These are phyloP conservation scores for Drosophila nikananu DNA, from an alignment of 1,140 invertebrate species.

Conservation along the genomic window DNA sequence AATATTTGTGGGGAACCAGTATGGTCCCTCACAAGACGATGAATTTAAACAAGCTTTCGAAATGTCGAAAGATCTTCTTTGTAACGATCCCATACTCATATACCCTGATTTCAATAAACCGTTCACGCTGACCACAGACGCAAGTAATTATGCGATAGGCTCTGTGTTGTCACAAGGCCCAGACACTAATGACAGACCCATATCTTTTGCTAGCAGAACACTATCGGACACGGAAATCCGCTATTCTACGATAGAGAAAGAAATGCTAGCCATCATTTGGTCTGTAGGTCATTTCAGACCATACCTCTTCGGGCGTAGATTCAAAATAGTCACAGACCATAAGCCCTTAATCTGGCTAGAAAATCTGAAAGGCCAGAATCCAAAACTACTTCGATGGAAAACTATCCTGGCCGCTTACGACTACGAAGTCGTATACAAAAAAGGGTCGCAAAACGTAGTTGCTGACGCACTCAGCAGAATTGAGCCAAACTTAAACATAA, in stretches of 20 bases:
- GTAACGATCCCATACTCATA: constrained; percentile 1
- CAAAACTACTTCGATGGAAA: constrained; percentile 24
- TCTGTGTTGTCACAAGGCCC: constrained; percentile 9
- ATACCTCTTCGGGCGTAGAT: constrained; percentile 12
- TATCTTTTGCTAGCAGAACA: constrained; percentile 10
- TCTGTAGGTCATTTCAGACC: constrained; percentile 1
- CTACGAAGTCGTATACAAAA: neutral
- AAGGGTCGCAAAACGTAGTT: constrained; percentile 6
- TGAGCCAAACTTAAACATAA: constrained; percentile 7
- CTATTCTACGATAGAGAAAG: constrained; percentile 29
- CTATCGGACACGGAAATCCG: constrained; percentile 17
- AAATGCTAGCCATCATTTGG: constrained; percentile 13
- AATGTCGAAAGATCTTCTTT: constrained; percentile 9
- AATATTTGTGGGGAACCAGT: too few relatives aligned
- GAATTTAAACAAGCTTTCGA: constrained; percentile 11
- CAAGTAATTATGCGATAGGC: constrained; percentile 10
- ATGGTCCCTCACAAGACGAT: too few relatives aligned
- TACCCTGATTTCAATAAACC: constrained; percentile 15
- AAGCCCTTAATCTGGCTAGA: constrained; percentile 6
- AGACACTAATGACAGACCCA: constrained; percentile 7
- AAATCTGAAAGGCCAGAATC: constrained; percentile 7
- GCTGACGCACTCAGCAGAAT: constrained; percentile 25
- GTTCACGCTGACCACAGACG: constrained; percentile 13
- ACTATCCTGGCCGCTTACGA: constrained; percentile 8
- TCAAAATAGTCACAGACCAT: constrained; percentile 5